Base-by-base conservation (phyloP, 2,888 invertebrate species). In the Augochlorella aurata region DNA sequence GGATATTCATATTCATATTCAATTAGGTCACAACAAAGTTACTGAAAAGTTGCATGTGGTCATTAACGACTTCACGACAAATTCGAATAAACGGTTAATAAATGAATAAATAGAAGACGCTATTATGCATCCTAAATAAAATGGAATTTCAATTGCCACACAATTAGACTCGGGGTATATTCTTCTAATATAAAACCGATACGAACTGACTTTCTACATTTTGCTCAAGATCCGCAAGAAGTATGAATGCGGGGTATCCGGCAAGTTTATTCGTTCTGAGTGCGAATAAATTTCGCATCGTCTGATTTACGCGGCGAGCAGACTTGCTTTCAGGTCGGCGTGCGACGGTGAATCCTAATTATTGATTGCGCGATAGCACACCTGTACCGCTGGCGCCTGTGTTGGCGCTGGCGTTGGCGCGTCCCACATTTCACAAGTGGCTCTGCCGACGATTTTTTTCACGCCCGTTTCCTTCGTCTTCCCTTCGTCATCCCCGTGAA, bases 311-410 rank as follows among this genome's bases (percentile, higher is more conserved):
- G 12, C 14, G 58, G 24, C 58, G 14, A 14, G 24, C 16, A 16
- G 24, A 16, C 29, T 24, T 49, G 68, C 50, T 21, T 16, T 8
- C 74, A 61, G 67, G 78, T 68, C 47, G 67, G 61, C 58, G 58
- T 18, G 58, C 58, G 38, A 65, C 66, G 76, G 65, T 73, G 63
- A 63, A 77, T 52, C 65, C 68, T 75, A 83, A 83, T 78, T 83
- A 83, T 83, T 74, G 72, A 75, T 83, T 82, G 54, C 54, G 50
- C 77, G 69, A 16, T 66, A 45, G 21, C 50, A 38, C 70, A 14
- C n/a, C 52, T 47, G 63, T 29, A 66, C 54, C 67, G 67, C 47
- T 70, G 14, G 38, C 38, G 38, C 38, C 5, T 21, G 24, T n/a
- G 21, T 5, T 5, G 38, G 38, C 38, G n/a, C 14, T 14, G 14